Evolutionary conservation across 1,140 invertebrate genomes (phyloP).

Genomic region (Drosophila ohnishii): DNA sequence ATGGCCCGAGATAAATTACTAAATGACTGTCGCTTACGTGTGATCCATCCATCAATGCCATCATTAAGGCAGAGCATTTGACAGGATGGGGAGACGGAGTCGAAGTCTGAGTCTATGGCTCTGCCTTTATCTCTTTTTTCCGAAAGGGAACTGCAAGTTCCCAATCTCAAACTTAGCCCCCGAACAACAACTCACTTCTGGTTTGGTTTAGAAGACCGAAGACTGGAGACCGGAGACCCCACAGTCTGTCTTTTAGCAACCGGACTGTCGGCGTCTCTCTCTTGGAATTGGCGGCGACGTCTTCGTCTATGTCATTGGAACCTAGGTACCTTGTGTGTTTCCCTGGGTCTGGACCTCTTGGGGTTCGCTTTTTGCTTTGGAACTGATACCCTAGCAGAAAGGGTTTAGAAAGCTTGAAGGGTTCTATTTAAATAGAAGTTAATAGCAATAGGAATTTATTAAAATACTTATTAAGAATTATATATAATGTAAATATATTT

Average conservation of each 20-base stretch:
- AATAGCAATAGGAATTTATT: no score
- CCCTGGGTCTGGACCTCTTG: constrained; percentile 42
- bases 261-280: constrained; percentile 25
- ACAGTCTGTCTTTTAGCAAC: constrained; percentile 45
- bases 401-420: not conserved
- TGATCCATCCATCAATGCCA: constrained; percentile 81
- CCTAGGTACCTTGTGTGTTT: constrained; percentile 11
- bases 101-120: not conserved
- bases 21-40: constrained; percentile 80
- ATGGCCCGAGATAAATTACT: constrained; percentile 78
- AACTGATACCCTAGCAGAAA: constrained; percentile 4
- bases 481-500: not conserved
- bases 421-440: not conserved
- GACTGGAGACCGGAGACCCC: constrained; percentile 52
- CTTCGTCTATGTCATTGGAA: constrained; percentile 36
- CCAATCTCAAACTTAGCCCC: constrained; percentile 28
- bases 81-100: constrained; percentile 49
- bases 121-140: constrained; percentile 15
- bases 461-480: not conserved
- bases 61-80: constrained; percentile 79
- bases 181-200: constrained; percentile 53
- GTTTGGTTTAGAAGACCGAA: constrained; percentile 18
- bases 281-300: constrained; percentile 40
- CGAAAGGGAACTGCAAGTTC: constrained; percentile 24
- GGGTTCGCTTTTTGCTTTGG: constrained; percentile 19